Percentiles rank a stretch among this genome's conserved stretches.
Evolutionary conservation across 1,140 invertebrate species (phyloP).

Genomic region (Manduca sexta): DNA sequence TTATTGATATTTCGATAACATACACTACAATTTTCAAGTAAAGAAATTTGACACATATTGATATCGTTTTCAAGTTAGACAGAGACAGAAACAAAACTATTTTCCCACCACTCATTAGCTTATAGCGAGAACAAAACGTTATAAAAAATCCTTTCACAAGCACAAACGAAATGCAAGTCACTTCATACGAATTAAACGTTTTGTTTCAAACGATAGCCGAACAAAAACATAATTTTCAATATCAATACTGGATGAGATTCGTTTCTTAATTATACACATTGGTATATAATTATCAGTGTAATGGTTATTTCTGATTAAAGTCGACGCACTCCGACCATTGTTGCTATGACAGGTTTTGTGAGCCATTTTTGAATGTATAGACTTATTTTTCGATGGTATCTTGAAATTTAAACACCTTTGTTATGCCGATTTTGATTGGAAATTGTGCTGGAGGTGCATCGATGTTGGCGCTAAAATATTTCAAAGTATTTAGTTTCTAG

Average conservation of each 20-base stretch:
- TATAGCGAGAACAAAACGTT: no score
- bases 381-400: no score
- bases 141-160: conserved; percentile 22
- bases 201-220: conserved; percentile 56
- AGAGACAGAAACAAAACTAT: no score
- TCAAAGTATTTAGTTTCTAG: background rate
- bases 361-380: no score
- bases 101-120: no score
- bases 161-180: conserved; percentile 52
- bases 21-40: no score
- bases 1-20: no score
- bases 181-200: conserved; percentile 63
- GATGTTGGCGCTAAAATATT: background rate
- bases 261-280: conserved; percentile 46
- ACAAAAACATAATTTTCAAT: conserved; percentile 63
- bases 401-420: background rate
- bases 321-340: conserved; percentile 31
- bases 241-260: conserved; percentile 40
- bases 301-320: conserved; percentile 48
- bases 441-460: background rate
- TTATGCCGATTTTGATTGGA: background rate
- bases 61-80: no score
- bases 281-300: conserved; percentile 42
- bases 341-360: conserved; percentile 1
- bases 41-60: no score